A percentile compares a stretch with the other conserved stretches of the same genome.
Evolutionary conservation across 2,888 invertebrate genomes (phyloP).

Genomic region (Dryocosmus kuriphilus): DNA sequence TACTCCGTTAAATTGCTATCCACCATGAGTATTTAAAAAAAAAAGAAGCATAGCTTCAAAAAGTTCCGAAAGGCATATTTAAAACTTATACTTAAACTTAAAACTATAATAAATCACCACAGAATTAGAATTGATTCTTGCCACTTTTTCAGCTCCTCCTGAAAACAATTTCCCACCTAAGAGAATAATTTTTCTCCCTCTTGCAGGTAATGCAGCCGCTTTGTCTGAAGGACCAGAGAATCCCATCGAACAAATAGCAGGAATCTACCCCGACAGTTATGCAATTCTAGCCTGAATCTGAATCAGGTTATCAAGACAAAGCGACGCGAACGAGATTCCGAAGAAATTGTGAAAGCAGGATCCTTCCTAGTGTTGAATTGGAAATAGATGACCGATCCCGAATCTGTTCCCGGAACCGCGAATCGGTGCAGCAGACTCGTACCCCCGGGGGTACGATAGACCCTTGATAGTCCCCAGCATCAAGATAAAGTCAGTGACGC

Average conservation of each 20-base stretch:
- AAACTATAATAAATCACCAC: not conserved
- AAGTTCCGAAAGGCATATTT: too few species aligned
- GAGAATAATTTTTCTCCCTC: conserved; percentile 35
- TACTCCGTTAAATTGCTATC: too few species aligned
- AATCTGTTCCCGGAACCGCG: conserved; percentile 63
- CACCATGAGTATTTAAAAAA: too few species aligned
- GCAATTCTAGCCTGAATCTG: conserved; percentile 27
- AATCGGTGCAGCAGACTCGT: conserved; percentile 33
- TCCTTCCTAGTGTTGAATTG: conserved; percentile 6
- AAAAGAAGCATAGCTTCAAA: too few species aligned
- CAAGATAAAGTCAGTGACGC: conserved; percentile 72
- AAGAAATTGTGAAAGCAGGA: not conserved
- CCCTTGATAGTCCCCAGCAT: conserved; percentile 66
- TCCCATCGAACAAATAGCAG: conserved; percentile 35
- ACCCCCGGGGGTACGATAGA: conserved; percentile 66
- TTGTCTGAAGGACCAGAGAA: conserved; percentile 43
- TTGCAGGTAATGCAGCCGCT: conserved; percentile 68
- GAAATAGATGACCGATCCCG: conserved; percentile 22
- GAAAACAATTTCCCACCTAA: conserved; percentile 14
- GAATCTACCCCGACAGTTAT: conserved; percentile 39
- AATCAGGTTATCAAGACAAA: conserved; percentile 7
- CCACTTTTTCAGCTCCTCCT: not conserved
- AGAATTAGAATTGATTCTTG: not conserved
- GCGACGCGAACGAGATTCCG: not conserved
- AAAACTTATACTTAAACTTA: too few species aligned